Base-by-base conservation (phyloP, 2,113 vertebrate genomes). In the Oxygymnocypris stewartii region DNA sequence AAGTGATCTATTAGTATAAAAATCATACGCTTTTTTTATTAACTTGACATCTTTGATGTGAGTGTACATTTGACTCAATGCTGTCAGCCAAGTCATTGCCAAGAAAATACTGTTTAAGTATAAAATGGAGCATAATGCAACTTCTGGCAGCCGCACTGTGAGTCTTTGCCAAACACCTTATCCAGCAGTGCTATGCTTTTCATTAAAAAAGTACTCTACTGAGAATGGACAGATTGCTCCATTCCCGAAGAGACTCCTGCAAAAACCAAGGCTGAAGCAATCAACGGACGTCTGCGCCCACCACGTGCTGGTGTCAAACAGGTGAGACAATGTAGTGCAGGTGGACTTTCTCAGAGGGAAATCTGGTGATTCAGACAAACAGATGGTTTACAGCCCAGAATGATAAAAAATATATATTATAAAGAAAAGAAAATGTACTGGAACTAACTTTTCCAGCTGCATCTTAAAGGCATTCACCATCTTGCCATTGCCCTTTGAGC, bases 41-140 rank as follows among this genome's bases (percentile, higher is more conserved):
- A 85, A 83, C 79, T 85, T 79, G 65, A 85, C 81, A 76, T 71
- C 61, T 87, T 89, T 87, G 83, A 85, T 85, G 83, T 23, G n/a
- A 85, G 35, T 79, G 35, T 85, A 71, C 61, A 31, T 85, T 85
- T 69, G 73, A 85, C 71, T 87, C 11, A 51, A 54, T 79, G 63
- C 40, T 78, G 61, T 74, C 75, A 83, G 63, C 51, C 76, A n/a
- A 84, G 75, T 75, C 84, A 67, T 63, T 86, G 85, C 84, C 84
- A 87, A 76, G 84, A 86, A 89, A 86, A 86, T 73, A 61, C 73
- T 65, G 82, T 88, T 87, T 74, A 79, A 86, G 77, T 77, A 86
- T 82, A 88, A 87, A 85, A 88, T 83, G 67, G 73, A 79, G 57
- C 87, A 87, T 88, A 87, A 88, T 87, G 87, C 71, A 86, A 61